These are phyloP conservation scores for Branchipolynoe longqiensis DNA, from an alignment of 2,888 invertebrate genomes.

Conservation along the genomic window DNA sequence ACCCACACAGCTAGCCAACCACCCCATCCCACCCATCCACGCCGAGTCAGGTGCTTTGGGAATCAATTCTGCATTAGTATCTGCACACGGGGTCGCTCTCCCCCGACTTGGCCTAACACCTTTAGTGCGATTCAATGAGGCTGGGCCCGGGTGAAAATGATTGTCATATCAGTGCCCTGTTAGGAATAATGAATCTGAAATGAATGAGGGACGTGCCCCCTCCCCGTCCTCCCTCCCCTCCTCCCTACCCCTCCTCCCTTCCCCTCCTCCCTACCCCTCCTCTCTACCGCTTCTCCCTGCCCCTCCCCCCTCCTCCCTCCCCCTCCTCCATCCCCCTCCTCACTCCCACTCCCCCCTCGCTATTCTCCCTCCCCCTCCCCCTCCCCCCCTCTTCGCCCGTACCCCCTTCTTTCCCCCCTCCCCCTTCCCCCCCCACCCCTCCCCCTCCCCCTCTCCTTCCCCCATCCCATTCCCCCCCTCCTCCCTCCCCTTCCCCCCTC, in stretches of 20 bases:
- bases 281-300: too few species aligned
- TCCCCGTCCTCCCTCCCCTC: neutral
- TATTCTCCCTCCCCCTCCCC: too few species aligned
- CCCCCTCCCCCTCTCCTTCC: neutral
- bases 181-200: slow-evolving; percentile 4
- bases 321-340: too few species aligned
- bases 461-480: neutral
- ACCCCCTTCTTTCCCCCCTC: too few species aligned
- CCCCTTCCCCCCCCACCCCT: neutral
- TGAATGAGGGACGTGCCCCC: too few species aligned
- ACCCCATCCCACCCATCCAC: neutral
- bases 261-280: neutral
- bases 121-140: neutral
- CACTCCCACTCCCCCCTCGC: too few species aligned
- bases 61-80: slow-evolving; percentile 17
- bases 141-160: slow-evolving; percentile 5
- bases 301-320: too few species aligned
- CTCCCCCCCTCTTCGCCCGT: too few species aligned
- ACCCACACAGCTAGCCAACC: neutral
- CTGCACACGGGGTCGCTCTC: neutral
- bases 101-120: neutral
- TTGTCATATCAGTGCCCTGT: slow-evolving; percentile 9
- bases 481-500: neutral
- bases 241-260: neutral
- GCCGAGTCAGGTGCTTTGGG: slow-evolving; percentile 6